These are phyloP conservation scores for Ptiloglossa arizonensis DNA, from an alignment of 1,140 invertebrate species.

Conservation along the genomic window DNA sequence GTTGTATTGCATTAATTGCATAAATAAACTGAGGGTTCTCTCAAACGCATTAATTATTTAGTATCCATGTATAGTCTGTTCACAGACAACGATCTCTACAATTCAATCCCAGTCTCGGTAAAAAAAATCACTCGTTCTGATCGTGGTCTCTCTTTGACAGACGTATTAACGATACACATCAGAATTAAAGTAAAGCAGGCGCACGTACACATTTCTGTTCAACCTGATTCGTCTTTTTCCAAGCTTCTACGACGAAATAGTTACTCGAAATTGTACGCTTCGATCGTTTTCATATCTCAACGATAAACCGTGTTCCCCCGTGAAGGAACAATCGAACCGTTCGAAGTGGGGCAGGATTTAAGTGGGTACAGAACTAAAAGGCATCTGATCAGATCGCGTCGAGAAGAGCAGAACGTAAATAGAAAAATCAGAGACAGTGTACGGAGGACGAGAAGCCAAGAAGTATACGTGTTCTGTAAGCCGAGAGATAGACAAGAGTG, in stretches of 20 bases:
- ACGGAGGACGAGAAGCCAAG: slow-evolving; percentile 45
- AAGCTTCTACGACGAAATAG: neutral
- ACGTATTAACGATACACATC: neutral
- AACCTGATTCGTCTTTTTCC: neutral
- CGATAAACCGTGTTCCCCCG: neutral
- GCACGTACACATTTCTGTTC: neutral
- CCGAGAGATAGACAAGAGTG: slow-evolving; percentile 51
- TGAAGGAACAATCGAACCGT: neutral
- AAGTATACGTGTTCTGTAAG: slow-evolving; percentile 34
- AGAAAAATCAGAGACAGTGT: slow-evolving; percentile 53
- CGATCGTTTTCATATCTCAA: neutral
- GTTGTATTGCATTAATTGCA: too few relatives aligned
- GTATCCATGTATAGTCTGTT: too few relatives aligned
- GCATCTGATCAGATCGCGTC: slow-evolving; percentile 12
- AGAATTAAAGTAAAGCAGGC: neutral
- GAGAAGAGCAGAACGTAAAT: slow-evolving; percentile 48
- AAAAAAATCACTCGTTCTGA: neutral
- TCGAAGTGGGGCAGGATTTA: neutral
- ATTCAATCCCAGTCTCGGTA: too few relatives aligned
- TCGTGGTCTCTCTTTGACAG: neutral
- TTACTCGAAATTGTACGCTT: neutral
- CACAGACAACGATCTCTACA: too few relatives aligned
- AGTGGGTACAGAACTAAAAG: neutral
- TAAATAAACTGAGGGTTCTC: too few relatives aligned
- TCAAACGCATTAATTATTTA: too few relatives aligned